phyloP scores from a whole-genome alignment of 2,113 vertebrate species.

The Oreotrochilus melanogaster region DNA sequence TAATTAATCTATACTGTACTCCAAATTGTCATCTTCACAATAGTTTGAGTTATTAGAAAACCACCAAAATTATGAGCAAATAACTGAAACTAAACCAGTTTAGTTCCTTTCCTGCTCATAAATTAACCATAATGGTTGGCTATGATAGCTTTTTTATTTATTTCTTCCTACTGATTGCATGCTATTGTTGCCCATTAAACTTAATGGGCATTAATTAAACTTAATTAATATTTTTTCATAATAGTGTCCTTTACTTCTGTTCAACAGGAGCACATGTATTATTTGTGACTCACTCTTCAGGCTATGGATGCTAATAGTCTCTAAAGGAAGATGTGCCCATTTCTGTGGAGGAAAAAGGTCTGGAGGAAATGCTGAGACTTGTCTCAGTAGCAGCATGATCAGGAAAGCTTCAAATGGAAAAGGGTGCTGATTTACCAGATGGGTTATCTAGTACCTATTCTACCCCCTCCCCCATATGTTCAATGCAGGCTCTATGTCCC shows the following conservation, averaged over 20 bases:
- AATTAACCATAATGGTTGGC: not conserved
- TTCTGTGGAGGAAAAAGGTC: not conserved
- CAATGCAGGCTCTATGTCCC: not conserved
- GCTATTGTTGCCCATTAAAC: not conserved
- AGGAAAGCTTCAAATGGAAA: not conserved
- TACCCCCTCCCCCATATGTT: fast-evolving
- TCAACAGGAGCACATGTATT: not conserved
- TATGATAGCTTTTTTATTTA: not conserved
- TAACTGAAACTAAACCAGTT: not conserved
- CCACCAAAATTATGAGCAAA: not conserved
- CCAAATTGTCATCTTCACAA: not conserved
- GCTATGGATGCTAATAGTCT: not conserved
- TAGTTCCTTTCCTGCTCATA: not conserved
- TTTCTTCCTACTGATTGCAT: not conserved
- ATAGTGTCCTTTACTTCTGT: not conserved
- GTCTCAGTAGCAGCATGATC: not conserved
- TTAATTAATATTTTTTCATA: not conserved
- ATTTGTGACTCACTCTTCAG: not conserved
- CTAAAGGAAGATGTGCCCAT: fast-evolving
- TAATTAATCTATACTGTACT: not conserved
- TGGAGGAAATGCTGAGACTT: not conserved
- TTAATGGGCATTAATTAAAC: no score
- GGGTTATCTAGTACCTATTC: not conserved
- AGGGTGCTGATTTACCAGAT: not conserved
- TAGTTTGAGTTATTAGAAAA: not conserved